These are phyloP conservation scores for Rhingia campestris DNA, from an alignment of 2,888 invertebrate species.

Conservation along the genomic window DNA sequence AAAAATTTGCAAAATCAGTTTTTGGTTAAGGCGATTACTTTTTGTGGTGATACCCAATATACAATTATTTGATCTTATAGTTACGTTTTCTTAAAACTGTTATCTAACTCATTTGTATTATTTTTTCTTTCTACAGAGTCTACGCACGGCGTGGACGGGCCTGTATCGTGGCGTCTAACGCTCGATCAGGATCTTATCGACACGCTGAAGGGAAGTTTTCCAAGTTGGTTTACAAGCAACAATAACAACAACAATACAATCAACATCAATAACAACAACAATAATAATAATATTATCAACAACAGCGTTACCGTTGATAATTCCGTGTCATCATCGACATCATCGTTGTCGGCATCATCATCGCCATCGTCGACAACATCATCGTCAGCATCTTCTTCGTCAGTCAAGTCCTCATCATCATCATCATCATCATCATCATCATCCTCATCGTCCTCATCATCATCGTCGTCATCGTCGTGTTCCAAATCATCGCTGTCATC, in stretches of 20 bases:
- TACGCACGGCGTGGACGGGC: constrained; percentile 88
- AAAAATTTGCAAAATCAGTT: too few relatives aligned
- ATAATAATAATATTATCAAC: constrained; percentile 60
- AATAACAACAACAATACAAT: constrained; percentile 77
- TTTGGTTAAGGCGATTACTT: too few relatives aligned
- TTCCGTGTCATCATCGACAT: constrained; percentile 77
- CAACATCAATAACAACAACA: constrained; percentile 75
- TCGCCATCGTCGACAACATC: constrained; percentile 69
- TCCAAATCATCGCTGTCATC: constrained; percentile 74
- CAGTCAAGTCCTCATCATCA: constrained; percentile 59
- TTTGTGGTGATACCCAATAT: too few relatives aligned
- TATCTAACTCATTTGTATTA: background rate
- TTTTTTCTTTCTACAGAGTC: constrained; percentile 86
- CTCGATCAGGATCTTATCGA: constrained; percentile 96
- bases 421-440: constrained; percentile 76
- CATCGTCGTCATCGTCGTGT: constrained; percentile 60
- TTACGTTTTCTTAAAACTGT: background rate
- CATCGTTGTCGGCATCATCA: constrained; percentile 74
- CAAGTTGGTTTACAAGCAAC: constrained; percentile 90
- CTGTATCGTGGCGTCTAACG: constrained; percentile 95
- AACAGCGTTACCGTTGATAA: constrained; percentile 69
- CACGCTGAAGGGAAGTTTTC: constrained; percentile 95
- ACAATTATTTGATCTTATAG: too few relatives aligned
- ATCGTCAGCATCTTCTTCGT: constrained; percentile 57
- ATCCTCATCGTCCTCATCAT: constrained; percentile 79